These are phyloP conservation scores for Lycodopsis pacificus DNA, from an alignment of 2,797 vertebrate species.

Conservation along the genomic window DNA sequence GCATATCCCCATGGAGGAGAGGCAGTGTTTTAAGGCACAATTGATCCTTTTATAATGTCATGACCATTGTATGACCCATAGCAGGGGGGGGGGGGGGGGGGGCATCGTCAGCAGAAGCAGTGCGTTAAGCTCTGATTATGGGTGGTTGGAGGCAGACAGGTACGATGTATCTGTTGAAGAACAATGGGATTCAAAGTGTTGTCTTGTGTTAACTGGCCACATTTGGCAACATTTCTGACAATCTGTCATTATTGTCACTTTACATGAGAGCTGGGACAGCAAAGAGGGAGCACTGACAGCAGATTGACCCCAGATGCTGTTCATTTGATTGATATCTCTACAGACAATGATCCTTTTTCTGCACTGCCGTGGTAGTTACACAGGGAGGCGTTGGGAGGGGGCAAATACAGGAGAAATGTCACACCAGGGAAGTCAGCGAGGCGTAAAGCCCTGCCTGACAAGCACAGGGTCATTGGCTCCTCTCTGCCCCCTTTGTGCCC, in stretches of 20 bases:
- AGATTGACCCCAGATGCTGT: slow-evolving; percentile 86
- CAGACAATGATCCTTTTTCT: slow-evolving; percentile 84
- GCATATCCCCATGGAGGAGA: slow-evolving; percentile 67
- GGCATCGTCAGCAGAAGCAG: slow-evolving; percentile 37
- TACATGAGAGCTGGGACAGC: slow-evolving; percentile 76
- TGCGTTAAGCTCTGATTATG: slow-evolving; percentile 53
- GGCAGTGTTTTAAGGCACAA: slow-evolving; percentile 82
- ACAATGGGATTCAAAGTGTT: slow-evolving; percentile 55
- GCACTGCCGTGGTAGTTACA: slow-evolving; percentile 76
- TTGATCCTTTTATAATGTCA: slow-evolving; percentile 87
- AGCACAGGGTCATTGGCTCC: slow-evolving; percentile 81
- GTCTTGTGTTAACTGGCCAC: slow-evolving; percentile 58
- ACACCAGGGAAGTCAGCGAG: slow-evolving; percentile 84
- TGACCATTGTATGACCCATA: slow-evolving; percentile 79
- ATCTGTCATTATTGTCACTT: slow-evolving; percentile 84
- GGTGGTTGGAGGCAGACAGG: slow-evolving; percentile 50
- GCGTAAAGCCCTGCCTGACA: slow-evolving; percentile 82
- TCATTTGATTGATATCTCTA: slow-evolving; percentile 87
- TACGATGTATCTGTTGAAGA: slow-evolving; percentile 56
- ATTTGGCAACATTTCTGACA: slow-evolving; percentile 75
- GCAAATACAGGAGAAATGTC: slow-evolving; percentile 84
- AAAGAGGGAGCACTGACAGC: slow-evolving; percentile 79
- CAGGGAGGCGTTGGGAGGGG: slow-evolving; percentile 72
- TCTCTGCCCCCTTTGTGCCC: slow-evolving; percentile 82
- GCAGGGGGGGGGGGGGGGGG: slow-evolving; percentile 48